Conservation (phyloP, 2,888 invertebrate genomes). For the Tromatobia lineatoria region DNA sequence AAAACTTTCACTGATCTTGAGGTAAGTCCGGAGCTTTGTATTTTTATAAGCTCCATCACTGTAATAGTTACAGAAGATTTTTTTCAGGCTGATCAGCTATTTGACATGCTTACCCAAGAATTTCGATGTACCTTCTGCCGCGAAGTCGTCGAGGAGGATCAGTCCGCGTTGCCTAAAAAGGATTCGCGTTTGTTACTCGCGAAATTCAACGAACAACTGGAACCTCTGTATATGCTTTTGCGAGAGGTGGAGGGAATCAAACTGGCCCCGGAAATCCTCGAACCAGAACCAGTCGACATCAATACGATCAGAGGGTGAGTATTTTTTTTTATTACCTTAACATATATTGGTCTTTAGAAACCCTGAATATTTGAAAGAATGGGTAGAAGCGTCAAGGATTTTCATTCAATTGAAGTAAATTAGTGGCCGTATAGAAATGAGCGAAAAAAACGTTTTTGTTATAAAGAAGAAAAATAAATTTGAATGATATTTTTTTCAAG, state of each 20-base stretch:
- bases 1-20: conserved; percentile 98
- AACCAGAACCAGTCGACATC: conserved; percentile 97
- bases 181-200: conserved; percentile 96
- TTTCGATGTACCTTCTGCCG: conserved; percentile 96
- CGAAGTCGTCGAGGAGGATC: conserved; percentile 97
- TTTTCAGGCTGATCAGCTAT: conserved; percentile 93
- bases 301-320: conserved; percentile 89
- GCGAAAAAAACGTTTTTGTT: no score
- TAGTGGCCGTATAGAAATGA: neutral
- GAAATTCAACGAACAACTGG: conserved; percentile 97
- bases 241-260: conserved; percentile 97
- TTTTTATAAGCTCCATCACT: neutral
- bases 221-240: conserved; percentile 95
- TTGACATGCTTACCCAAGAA: conserved; percentile 93
- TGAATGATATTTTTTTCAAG: no score
- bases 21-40: conserved; percentile 84
- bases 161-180: conserved; percentile 96
- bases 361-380: no score
- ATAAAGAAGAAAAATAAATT: no score
- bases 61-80: conserved; percentile 27
- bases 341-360: neutral
- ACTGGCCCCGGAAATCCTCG: conserved; percentile 96
- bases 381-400: no score
- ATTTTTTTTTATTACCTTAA: neutral
- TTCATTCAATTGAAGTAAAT: no score